A percentile compares a stretch with the other conserved stretches of the same genome.
Conservation (phyloP, 2,888 invertebrate genomes). For the Marronus borbonicus region DNA sequence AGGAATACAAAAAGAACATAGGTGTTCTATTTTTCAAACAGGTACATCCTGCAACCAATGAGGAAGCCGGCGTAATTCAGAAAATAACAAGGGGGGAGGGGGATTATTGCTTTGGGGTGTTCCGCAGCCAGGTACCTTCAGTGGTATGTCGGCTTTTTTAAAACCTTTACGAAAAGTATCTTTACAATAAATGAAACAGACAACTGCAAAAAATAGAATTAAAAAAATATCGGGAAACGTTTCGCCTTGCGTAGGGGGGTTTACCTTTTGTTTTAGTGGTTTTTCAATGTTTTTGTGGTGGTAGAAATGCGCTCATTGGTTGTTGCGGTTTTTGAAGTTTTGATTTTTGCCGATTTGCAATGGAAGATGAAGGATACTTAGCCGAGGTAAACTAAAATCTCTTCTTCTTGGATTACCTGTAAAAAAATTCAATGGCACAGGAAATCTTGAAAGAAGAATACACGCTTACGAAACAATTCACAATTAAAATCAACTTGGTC, state of each 20-base stretch:
- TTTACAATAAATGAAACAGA: background rate
- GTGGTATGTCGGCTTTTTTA: slow-evolving; percentile 60
- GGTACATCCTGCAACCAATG: slow-evolving; percentile 64
- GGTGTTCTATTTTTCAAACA: slow-evolving; percentile 61
- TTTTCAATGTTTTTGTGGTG: slow-evolving; percentile 4
- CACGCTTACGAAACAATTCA: too few relatives aligned
- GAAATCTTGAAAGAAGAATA: background rate
- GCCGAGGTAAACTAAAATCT: background rate
- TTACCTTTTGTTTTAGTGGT: slow-evolving; percentile 8
- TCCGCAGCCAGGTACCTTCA: slow-evolving; percentile 58
- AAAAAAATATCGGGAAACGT: slow-evolving; percentile 51
- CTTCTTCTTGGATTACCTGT: background rate
- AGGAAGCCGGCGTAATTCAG: slow-evolving; percentile 63
- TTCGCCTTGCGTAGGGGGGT: background rate
- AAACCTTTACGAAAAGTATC: slow-evolving; percentile 44
- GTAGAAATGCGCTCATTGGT: slow-evolving; percentile 11
- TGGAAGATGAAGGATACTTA: background rate
- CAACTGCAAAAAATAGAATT: background rate
- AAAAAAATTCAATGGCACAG: background rate
- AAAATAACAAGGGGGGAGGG: slow-evolving; percentile 61
- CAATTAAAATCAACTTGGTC: too few relatives aligned
- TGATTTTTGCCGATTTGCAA: background rate
- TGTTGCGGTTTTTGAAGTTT: slow-evolving; percentile 15
- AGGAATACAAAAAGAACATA: slow-evolving; percentile 57
- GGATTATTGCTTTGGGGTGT: slow-evolving; percentile 51